phyloP scores from a whole-genome alignment of 2,888 invertebrate species.

The Eudasyphora cyanicolor region DNA sequence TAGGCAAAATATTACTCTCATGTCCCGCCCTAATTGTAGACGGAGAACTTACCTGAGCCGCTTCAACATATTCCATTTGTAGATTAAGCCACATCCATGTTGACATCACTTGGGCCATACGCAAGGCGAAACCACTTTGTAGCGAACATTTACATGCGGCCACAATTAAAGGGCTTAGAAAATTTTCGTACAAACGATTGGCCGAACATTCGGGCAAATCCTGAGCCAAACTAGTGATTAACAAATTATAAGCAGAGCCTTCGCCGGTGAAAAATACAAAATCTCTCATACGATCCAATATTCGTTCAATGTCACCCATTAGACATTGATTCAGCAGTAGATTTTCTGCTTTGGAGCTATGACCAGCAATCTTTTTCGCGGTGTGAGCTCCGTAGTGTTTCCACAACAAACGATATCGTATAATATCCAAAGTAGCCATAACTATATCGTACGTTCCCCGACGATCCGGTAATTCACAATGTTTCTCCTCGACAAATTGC shows the following conservation, averaged over 20 bases:
- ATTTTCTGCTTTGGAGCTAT: constrained; percentile 36
- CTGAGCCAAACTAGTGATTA: constrained; percentile 71
- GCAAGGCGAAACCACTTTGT: constrained; percentile 72
- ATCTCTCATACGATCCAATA: constrained; percentile 68
- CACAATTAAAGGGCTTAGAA: constrained; percentile 70
- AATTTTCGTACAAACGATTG: constrained; percentile 74
- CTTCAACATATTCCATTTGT: constrained; percentile 74
- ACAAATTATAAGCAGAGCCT: constrained; percentile 68
- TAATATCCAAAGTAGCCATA: constrained; percentile 69
- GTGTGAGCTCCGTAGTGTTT: constrained; percentile 64
- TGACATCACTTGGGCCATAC: constrained; percentile 73
- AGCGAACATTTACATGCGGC: constrained; percentile 71
- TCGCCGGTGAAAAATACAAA: constrained; percentile 74
- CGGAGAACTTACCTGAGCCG: constrained; percentile 69
- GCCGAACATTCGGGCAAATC: constrained; percentile 74
- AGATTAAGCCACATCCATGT: constrained; percentile 75
- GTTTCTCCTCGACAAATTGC: constrained; percentile 69
- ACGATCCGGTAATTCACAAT: constrained; percentile 70
- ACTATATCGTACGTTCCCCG: constrained; percentile 74
- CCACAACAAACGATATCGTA: constrained; percentile 74
- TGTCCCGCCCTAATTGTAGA: constrained; percentile 1
- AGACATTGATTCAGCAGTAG: constrained; percentile 55
- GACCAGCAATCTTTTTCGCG: background rate
- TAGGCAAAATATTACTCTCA: background rate
- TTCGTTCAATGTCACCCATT: constrained; percentile 71